Conservation (phyloP, 2,113 vertebrate genomes). For the Muntiacus muntjak region DNA sequence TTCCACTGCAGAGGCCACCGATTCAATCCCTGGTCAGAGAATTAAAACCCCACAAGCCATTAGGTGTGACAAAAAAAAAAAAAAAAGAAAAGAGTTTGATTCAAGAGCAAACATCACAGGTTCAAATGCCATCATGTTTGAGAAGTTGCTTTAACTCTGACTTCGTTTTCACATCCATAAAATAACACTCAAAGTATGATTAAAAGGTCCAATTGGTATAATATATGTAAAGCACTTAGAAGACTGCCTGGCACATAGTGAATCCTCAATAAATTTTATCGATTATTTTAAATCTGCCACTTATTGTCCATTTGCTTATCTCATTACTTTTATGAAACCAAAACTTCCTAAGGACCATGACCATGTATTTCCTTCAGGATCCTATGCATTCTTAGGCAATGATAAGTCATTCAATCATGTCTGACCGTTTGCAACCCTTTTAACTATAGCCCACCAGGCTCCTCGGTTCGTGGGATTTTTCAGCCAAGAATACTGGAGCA, state of each 20-base stretch:
- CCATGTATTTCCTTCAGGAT: neutral
- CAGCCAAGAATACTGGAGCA: neutral
- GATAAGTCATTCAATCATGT: neutral
- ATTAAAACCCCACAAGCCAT: neutral
- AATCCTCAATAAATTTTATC: constrained; percentile 4
- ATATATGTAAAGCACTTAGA: neutral
- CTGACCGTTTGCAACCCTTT: neutral
- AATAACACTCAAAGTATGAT: neutral
- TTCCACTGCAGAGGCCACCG: neutral
- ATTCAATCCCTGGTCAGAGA: neutral
- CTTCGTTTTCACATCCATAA: neutral
- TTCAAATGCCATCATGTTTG: neutral
- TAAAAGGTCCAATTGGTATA: neutral
- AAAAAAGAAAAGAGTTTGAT: neutral
- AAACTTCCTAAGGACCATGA: neutral
- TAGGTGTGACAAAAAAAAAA: neutral
- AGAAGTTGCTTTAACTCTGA: neutral
- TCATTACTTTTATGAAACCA: neutral
- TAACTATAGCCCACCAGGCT: neutral
- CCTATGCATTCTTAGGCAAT: neutral
- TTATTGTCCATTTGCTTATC: constrained; percentile 20
- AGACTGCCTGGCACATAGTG: neutral
- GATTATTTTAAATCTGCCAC: neutral
- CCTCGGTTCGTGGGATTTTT: neutral
- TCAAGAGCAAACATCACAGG: neutral